Evolutionary conservation across 2,888 invertebrate genomes (phyloP).

Genomic region (Drosophila seclusa): DNA sequence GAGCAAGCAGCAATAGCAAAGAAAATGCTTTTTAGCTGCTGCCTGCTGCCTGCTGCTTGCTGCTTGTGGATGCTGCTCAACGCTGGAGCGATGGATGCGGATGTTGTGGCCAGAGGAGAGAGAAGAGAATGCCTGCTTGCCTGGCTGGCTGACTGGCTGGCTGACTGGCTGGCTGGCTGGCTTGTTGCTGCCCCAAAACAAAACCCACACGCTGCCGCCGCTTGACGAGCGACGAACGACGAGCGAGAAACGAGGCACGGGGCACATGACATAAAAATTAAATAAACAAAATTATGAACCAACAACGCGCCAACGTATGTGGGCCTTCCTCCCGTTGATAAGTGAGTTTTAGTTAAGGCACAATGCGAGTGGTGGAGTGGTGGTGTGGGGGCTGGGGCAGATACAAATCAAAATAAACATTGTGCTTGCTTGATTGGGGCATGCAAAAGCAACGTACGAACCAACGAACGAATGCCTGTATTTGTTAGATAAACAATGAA

Average conservation of each 20-base stretch:
- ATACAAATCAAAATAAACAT: slow-evolving; percentile 73
- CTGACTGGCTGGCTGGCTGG: not conserved
- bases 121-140: slow-evolving; percentile 1
- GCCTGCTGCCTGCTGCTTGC: slow-evolving; percentile 4
- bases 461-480: slow-evolving; percentile 57
- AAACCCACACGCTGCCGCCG: slow-evolving; percentile 24
- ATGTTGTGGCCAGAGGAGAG: slow-evolving; percentile 13
- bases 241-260: not conserved
- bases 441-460: slow-evolving; percentile 26
- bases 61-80: slow-evolving; percentile 14
- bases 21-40: slow-evolving; percentile 48
- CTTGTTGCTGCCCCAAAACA: not conserved
- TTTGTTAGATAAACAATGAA: slow-evolving; percentile 72
- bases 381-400: not conserved
- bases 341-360: slow-evolving; percentile 42
- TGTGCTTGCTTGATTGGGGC: slow-evolving; percentile 60
- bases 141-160: not conserved
- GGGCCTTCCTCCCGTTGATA: slow-evolving; percentile 38
- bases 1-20: slow-evolving; percentile 65
- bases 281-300: slow-evolving; percentile 79
- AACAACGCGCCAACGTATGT: slow-evolving; percentile 49
- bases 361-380: not conserved
- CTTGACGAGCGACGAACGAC: slow-evolving; percentile 40
- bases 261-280: slow-evolving; percentile 79
- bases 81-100: not conserved